Percentiles rank a stretch among this genome's conserved stretches.
Conservation (phyloP, 2,113 vertebrate species). For the Genyomyrus donnyi region DNA sequence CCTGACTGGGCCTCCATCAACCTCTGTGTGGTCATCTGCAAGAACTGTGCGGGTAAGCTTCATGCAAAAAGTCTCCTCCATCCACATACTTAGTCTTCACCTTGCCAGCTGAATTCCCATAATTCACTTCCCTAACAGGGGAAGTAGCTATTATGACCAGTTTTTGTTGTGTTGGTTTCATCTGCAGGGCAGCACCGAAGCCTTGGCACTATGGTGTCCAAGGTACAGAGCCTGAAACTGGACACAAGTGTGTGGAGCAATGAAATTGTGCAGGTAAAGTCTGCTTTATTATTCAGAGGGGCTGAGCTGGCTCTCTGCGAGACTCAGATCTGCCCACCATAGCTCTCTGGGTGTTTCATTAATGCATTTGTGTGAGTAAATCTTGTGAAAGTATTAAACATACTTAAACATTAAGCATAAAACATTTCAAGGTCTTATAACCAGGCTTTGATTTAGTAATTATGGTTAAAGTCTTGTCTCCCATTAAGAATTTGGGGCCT, state of each 20-base stretch:
- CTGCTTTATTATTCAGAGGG: not conserved
- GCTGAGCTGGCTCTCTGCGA: not conserved
- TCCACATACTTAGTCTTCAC: not conserved
- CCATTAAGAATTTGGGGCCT: not conserved
- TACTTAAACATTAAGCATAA: too few relatives aligned
- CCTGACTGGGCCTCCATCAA: conserved; percentile 98
- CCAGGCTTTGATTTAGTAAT: not conserved
- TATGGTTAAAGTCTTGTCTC: not conserved
- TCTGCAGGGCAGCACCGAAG: conserved; percentile 82
- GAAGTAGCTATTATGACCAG: not conserved
- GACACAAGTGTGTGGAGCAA: conserved; percentile 97
- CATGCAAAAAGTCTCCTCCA: too few relatives aligned
- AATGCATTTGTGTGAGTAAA: not conserved
- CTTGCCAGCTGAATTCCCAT: not conserved
- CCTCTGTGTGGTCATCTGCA: conserved; percentile 95
- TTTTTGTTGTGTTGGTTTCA: conserved; percentile 18
- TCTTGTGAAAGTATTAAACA: not conserved
- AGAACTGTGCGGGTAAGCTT: conserved; percentile 83
- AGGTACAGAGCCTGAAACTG: conserved; percentile 94
- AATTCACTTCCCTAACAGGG: not conserved
- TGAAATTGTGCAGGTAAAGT: conserved; percentile 82
- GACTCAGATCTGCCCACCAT: not conserved
- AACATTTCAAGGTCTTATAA: not conserved
- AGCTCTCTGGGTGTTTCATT: not conserved
- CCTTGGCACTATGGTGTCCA: conserved; percentile 86